Conservation (phyloP, 2,797 vertebrate species). For the Tadarida brasiliensis region DNA sequence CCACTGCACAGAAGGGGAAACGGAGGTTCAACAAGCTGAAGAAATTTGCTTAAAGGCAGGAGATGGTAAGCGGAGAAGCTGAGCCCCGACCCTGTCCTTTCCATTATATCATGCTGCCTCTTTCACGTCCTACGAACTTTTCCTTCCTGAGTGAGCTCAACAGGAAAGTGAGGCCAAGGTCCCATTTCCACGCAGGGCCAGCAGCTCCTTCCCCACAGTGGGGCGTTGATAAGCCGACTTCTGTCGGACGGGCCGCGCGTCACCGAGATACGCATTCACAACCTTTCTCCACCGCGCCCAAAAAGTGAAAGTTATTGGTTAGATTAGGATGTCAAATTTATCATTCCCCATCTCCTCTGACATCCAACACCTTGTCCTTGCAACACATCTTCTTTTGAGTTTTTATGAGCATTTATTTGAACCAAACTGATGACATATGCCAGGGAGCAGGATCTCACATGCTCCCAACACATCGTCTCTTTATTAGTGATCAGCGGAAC, state of each 20-base stretch:
- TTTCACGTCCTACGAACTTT: not conserved
- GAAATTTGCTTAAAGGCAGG: not conserved
- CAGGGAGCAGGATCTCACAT: not conserved
- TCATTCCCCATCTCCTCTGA: not conserved
- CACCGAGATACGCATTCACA: not conserved
- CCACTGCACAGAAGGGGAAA: not conserved
- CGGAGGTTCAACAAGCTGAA: not conserved
- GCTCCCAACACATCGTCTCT: constrained; percentile 40
- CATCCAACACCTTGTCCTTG: constrained; percentile 35
- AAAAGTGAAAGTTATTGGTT: not conserved
- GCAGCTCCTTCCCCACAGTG: not conserved
- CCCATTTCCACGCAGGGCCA: not conserved
- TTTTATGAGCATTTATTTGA: not conserved
- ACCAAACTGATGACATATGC: not conserved
- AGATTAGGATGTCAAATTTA: constrained; percentile 50
- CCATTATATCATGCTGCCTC: rapidly evolving
- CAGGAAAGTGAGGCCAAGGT: not conserved
- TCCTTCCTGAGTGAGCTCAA: not conserved
- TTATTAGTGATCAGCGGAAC: constrained; percentile 69
- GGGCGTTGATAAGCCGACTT: not conserved
- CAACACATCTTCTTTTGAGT: not conserved
- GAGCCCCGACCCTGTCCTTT: not conserved
- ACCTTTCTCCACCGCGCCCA: not conserved
- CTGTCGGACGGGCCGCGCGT: not conserved
- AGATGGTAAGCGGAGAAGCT: not conserved